phyloP scores from a whole-genome alignment of 2,113 vertebrate species.

The Semnornis frantzii region DNA sequence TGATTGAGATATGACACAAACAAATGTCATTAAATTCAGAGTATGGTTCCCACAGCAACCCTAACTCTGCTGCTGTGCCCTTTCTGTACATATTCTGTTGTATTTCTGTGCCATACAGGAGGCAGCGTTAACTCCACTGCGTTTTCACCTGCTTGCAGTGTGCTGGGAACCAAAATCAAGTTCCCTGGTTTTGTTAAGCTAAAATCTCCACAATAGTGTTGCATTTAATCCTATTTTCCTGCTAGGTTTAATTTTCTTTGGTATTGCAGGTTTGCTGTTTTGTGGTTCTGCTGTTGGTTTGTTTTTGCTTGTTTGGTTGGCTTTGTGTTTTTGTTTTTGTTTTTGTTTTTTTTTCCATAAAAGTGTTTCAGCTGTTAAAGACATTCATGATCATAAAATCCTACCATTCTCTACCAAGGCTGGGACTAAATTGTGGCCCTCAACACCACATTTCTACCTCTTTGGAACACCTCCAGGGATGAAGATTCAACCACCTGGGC shows the following conservation, averaged over 20 bases:
- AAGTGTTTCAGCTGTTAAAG: no score
- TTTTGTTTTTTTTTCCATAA: no score
- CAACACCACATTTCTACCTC: no score
- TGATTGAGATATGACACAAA: constrained; percentile 65
- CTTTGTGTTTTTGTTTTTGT: no score
- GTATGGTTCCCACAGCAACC: constrained; percentile 52
- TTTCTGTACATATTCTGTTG: constrained; percentile 18
- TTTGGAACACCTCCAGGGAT: no score
- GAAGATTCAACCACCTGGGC: no score
- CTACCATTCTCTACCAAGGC: no score
- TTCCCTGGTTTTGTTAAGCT: constrained; percentile 26
- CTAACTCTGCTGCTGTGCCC: constrained; percentile 29
- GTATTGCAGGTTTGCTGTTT: neutral
- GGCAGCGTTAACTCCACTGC: constrained; percentile 1
- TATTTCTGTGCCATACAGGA: constrained; percentile 3
- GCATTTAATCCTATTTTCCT: neutral
- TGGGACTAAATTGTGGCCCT: no score
- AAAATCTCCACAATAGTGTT: neutral
- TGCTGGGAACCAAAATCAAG: constrained; percentile 31
- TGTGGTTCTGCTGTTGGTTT: no score
- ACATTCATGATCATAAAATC: no score
- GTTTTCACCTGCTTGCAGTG: neutral
- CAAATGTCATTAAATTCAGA: constrained; percentile 60
- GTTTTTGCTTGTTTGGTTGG: no score
- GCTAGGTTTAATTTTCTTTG: neutral